Evolutionary conservation across 2,888 invertebrate species (phyloP), one percentile per base, ranked within the genome.

Genomic region (Papilio protenor): DNA sequence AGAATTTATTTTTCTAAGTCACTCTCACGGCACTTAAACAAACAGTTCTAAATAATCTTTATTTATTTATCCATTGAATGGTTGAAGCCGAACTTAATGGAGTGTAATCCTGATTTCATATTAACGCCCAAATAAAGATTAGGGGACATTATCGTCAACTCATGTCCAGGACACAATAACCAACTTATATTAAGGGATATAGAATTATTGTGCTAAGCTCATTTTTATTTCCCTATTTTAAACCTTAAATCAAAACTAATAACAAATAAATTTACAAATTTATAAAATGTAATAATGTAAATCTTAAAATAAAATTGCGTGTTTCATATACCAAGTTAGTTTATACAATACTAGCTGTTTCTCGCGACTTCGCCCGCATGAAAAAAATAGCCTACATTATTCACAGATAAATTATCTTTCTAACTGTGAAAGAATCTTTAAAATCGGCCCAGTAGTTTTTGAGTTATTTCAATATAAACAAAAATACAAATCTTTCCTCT

Each of bases 1-100:
- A 81, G 79, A 40, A 81, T 86, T 84, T 85, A 86, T 87, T 85
- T 83, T 80, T 81, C 80, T 77, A 81, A 81, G 81, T 84, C 83
- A 86, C 91, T 94, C 93, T 88, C 94, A 94, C 93, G 91, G 85
- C 90, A 91, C 91, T 93, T 90, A 90, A 84, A 82, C 81, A 83
- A 75, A 81, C 83, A 85, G 88, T 90, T 90, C 88, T 84, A 87
- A 69, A 87, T 93, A 92, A 94, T 92, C 93, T 90, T 90, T 93
- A 93, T 94, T 94, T 94, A 94, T 94, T 92, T 87, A 90, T 91
- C 86, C 90, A 90, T 89, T 86, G 84, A 84, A 83, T 87, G 85
- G 85, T 85, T 81, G 85, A 86, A 85, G 87, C 86, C 87, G 84
- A 85, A 89, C 87, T 89, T 91, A 94, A 94, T 94, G 93, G 92